phyloP scores from a whole-genome alignment of 2,797 vertebrate genomes.

The Eulemur mongoz region DNA sequence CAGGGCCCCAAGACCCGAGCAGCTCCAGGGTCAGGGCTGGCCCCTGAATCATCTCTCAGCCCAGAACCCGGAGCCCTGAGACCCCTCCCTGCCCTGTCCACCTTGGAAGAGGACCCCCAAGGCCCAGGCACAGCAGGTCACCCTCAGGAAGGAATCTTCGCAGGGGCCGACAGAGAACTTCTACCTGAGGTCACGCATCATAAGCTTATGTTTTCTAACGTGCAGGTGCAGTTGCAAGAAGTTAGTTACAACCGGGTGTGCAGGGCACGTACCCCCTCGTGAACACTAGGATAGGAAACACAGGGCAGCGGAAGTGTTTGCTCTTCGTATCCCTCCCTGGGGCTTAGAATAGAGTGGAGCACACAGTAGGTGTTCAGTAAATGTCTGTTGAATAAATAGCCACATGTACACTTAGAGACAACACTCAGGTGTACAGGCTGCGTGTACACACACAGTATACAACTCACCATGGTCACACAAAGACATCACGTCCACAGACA shows the following conservation, averaged over 20 bases:
- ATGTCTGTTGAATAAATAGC: neutral
- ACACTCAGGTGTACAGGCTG: neutral
- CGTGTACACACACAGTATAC: neutral
- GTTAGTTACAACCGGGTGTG: neutral
- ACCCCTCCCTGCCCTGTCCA: too few species aligned
- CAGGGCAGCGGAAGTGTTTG: neutral
- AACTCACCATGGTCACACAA: neutral
- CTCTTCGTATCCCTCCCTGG: neutral
- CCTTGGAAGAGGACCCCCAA: too few species aligned
- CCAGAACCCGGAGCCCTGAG: neutral
- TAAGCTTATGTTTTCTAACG: neutral
- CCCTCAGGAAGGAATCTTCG: too few species aligned
- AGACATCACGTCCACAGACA: neutral
- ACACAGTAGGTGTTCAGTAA: neutral
- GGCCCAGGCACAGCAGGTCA: accelerated
- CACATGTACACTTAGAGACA: neutral
- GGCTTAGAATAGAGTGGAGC: neutral
- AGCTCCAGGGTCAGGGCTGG: too few species aligned
- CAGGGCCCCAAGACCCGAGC: neutral
- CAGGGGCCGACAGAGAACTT: neutral
- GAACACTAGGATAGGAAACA: neutral
- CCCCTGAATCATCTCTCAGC: neutral
- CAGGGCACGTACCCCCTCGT: neutral
- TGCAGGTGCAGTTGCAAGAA: neutral
- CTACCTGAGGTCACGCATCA: neutral